These are phyloP conservation scores for Urocyon cinereoargenteus DNA, from an alignment of 2,797 vertebrate species.

Conservation along the genomic window DNA sequence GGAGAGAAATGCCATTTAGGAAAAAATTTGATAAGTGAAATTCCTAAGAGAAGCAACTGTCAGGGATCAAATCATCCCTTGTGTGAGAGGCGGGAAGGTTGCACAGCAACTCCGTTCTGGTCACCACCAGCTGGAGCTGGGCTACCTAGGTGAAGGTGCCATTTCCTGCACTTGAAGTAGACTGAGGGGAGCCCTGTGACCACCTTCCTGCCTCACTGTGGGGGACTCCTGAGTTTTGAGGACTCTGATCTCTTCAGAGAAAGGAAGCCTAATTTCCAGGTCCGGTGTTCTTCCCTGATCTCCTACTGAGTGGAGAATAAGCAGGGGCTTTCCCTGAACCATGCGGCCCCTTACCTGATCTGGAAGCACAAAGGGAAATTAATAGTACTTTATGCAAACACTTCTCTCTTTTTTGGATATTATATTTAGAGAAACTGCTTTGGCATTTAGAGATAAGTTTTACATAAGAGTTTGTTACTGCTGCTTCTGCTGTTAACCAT, in stretches of 20 bases:
- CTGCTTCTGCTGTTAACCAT: not conserved
- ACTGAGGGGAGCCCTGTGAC: not conserved
- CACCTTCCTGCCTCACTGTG: not conserved
- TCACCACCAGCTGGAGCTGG: not conserved
- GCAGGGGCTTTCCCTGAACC: not conserved
- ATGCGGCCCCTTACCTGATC: not conserved
- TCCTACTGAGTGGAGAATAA: not conserved
- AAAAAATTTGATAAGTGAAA: not conserved
- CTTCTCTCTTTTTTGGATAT: not conserved
- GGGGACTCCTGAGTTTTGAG: not conserved
- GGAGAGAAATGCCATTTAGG: not conserved
- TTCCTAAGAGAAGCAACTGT: not conserved
- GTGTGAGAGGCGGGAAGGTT: not conserved
- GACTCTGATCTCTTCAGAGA: not conserved
- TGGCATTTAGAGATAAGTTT: conserved; percentile 11
- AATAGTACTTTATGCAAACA: not conserved
- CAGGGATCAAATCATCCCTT: not conserved
- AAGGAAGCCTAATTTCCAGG: not conserved
- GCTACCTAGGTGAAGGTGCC: not conserved
- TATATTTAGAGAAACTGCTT: conserved; percentile 37
- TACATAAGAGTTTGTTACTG: not conserved
- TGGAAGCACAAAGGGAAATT: not conserved
- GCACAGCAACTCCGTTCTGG: no score
- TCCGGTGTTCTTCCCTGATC: not conserved
- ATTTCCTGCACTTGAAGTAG: not conserved